phyloP scores from a whole-genome alignment of 2,888 invertebrate genomes.

The Proisotoma minuta region DNA sequence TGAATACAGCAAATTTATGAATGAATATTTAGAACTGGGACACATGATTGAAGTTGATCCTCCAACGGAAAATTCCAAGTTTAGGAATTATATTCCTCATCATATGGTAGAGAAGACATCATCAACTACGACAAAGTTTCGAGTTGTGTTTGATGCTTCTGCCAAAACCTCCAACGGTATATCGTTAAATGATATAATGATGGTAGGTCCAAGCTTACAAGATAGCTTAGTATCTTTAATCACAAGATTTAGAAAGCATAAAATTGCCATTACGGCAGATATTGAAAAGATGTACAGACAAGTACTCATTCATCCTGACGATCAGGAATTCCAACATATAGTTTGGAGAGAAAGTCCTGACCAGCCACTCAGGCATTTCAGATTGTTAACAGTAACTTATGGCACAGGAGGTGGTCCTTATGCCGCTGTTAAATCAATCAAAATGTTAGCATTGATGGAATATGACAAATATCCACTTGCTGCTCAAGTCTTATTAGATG shows the following conservation, averaged over 20 bases:
- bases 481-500: constrained; percentile 50
- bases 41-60: constrained; percentile 41
- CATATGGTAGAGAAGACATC: constrained; percentile 44
- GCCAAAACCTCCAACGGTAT: constrained; percentile 38
- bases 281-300: constrained; percentile 49
- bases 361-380: constrained; percentile 29
- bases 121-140: constrained; percentile 46
- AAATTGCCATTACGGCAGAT: constrained; percentile 46
- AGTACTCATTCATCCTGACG: constrained; percentile 38
- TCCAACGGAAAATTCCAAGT: background rate
- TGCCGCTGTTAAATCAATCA: constrained; percentile 39
- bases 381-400: constrained; percentile 44
- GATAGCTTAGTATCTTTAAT: constrained; percentile 45
- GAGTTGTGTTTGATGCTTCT: constrained; percentile 49
- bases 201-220: constrained; percentile 47
- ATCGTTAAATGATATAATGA: constrained; percentile 47
- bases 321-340: constrained; percentile 45
- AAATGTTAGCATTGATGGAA: constrained; percentile 41
- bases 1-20: constrained; percentile 37
- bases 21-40: constrained; percentile 35
- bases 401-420: constrained; percentile 41
- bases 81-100: constrained; percentile 46
- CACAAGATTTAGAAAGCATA: constrained; percentile 45
- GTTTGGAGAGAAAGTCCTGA: constrained; percentile 38
- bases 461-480: constrained; percentile 41